A percentile compares a stretch with the other conserved stretches of the same genome.
phyloP scores from a whole-genome alignment of 2,888 invertebrate species.

The Plagodis pulveraria region DNA sequence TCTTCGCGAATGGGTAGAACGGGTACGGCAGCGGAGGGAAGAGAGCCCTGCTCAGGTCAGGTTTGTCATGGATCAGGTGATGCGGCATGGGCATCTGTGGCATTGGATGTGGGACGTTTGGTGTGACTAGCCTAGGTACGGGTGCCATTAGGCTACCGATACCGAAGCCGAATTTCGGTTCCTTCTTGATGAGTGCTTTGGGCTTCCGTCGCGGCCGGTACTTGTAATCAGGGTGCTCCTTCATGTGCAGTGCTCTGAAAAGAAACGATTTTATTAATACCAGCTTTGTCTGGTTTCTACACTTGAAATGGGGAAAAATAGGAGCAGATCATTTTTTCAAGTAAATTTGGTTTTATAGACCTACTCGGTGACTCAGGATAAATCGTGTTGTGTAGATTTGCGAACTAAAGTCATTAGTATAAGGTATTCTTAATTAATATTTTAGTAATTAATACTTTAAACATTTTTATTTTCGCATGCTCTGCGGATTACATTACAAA shows the following conservation, averaged over 20 bases:
- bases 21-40: conserved; percentile 90
- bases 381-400: too few species aligned
- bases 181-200: conserved; percentile 93
- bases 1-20: conserved; percentile 88
- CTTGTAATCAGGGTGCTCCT: conserved; percentile 97
- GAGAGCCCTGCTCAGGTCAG: conserved; percentile 87
- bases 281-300: background rate
- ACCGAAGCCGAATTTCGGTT: conserved; percentile 89
- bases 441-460: too few species aligned
- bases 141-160: conserved; percentile 87
- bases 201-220: conserved; percentile 95
- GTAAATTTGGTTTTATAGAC: too few species aligned
- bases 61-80: conserved; percentile 83
- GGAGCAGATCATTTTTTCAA: too few species aligned
- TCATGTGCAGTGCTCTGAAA: conserved; percentile 94
- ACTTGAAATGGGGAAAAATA: too few species aligned
- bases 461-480: too few species aligned
- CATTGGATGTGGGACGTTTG: conserved; percentile 74
- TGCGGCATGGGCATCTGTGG: conserved; percentile 76
- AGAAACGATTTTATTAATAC: background rate
- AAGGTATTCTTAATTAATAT: too few species aligned
- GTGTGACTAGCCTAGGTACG: conserved; percentile 77
- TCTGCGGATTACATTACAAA: too few species aligned
- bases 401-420: too few species aligned
- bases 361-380: too few species aligned